Evolutionary conservation across 2,797 vertebrate species (phyloP), one percentile per base, ranked within the genome.

Genomic region (Molossus alvarezi): DNA sequence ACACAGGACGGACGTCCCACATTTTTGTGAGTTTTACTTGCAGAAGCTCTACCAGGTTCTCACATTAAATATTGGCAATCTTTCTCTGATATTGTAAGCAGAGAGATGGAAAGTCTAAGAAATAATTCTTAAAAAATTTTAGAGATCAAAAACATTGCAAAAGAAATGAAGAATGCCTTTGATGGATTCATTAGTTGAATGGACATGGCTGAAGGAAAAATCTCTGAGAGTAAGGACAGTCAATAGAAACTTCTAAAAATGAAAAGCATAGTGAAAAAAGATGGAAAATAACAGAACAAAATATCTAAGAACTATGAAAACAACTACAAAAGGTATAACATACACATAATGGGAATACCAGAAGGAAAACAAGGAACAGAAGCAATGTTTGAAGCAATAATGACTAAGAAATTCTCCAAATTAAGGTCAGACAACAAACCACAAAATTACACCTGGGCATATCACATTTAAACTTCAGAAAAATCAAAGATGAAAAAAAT

Each of bases 181-280:
- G n/a, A 53, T 64, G 64, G 64, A 27, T 55, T 93, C n/a, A 80
- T 64, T 23, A 80, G 83, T 41, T 60, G 45, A 93, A 45, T 37
- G 25, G 65, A 80, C 45, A 72, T 25, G 45, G 75, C 55, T 64
- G 57, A 87, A 18, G 33, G 41, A 87, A 87, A 93, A 87, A 72
- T 55, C 25, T 87, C 37, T 64, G 57, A 67, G 29, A 85, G 64
- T 76, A 86, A 67, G 23, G 45, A 25, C 0, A 80, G 41, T 87
- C 45, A 72, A 53, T 17, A 79, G 83, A 87, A 71, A 87, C 27
- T 93, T 93, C n/a, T 67, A 41, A 87, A 79, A 60, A 41, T 71
- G n/a, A 25, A 92, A 84, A 93, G 73, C n/a, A 86, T 69, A 87
- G n/a, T 58, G 64, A 69, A 85, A 79, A n/a, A 80, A 53, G 8